Evolutionary conservation across 2,888 invertebrate genomes (phyloP), one percentile per base, ranked within the genome.

Genomic region (Phoronis australis): DNA sequence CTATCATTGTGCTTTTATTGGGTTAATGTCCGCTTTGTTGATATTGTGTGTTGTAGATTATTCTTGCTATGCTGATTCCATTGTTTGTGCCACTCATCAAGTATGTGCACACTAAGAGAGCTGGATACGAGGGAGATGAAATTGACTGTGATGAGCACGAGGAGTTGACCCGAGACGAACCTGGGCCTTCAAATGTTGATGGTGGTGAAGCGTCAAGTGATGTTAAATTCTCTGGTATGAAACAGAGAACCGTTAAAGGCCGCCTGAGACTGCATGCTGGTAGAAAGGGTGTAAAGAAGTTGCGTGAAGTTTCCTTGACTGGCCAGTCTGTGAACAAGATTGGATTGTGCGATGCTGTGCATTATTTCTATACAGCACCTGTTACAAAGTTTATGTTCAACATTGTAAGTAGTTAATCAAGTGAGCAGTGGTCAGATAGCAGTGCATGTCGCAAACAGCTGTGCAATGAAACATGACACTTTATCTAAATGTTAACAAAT

Each of bases 301-400:
- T 62, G 37, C 60, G 59, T 37, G 54, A 53, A 51, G 65, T 68
- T n/a, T 50, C 55, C 9, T 50, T 64, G n/a, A n/a, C n/a, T n/a
- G n/a, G n/a, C n/a, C n/a, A n/a, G n/a, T n/a, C n/a, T n/a, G n/a
- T n/a, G 1, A 57, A 58, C 35, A 56, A 51, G 12, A 65, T 72
- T 48, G 61, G 59, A 39, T 18, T 69, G 3, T 51, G 66, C 21
- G 50, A 50, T 38, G 71, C 72, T n/a, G 47, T 71, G 26, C 63
- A 65, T 47, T 68, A 62, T 54, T 76, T 72, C 61, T 70, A 75
- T 53, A 66, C 65, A 15, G 73, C 76, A 9, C 76, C 76, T 9
- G 64, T 75, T 5, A 71, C 75, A 45, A 73, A 72, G 48, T 76
- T 76, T 56, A 62, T 60, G 47, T 57, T 57, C 38, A 65, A 67